Percentiles rank a stretch among this genome's conserved stretches.
Evolutionary conservation across 2,888 invertebrate genomes (phyloP).

Genomic region (Sarcophaga rosellei): DNA sequence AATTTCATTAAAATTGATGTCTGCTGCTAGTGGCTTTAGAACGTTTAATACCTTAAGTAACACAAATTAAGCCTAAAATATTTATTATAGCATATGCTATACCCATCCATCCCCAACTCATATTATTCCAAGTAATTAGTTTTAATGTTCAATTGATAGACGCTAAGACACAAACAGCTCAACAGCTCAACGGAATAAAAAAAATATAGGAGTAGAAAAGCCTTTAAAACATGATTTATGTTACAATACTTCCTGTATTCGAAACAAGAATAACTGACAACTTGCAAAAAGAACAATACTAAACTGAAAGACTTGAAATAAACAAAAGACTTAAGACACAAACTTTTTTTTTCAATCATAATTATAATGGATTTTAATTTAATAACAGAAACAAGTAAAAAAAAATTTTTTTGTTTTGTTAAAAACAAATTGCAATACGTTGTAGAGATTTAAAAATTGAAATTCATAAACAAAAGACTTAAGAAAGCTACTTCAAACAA

Average conservation of each 20-base stretch:
- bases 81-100: conserved; percentile 40
- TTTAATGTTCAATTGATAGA: conserved; percentile 64
- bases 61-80: conserved; percentile 53
- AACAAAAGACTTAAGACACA: conserved; percentile 43
- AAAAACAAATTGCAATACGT: too few species aligned
- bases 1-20: background rate
- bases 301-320: background rate
- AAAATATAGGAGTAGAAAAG: background rate
- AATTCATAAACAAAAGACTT: too few species aligned
- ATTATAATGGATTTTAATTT: too few species aligned
- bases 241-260: conserved; percentile 61
- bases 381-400: too few species aligned
- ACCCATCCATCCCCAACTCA: conserved; percentile 11
- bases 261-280: background rate
- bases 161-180: too few species aligned
- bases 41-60: conserved; percentile 56
- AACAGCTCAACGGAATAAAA: too few species aligned
- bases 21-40: conserved; percentile 7
- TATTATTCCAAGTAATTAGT: conserved; percentile 61
- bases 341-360: background rate
- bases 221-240: conserved; percentile 54
- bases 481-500: too few species aligned
- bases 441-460: too few species aligned
- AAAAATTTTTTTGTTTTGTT: too few species aligned
- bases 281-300: too few species aligned